A percentile compares a stretch with the other conserved stretches of the same genome.
phyloP scores from a whole-genome alignment of 2,113 vertebrate genomes.

The Pterocles orientalis region DNA sequence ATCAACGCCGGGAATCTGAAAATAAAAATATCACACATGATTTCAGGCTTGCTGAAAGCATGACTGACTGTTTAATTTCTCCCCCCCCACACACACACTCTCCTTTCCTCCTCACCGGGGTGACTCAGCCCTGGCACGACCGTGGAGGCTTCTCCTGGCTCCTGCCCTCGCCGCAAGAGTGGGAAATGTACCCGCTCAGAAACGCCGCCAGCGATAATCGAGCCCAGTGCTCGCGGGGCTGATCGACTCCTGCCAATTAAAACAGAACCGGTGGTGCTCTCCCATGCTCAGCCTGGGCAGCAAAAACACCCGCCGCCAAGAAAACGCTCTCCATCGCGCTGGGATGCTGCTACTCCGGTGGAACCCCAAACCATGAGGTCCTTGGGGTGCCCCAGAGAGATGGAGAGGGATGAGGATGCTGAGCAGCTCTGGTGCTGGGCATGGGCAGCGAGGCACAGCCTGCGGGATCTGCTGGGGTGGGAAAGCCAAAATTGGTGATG shows the following conservation, averaged over 20 bases:
- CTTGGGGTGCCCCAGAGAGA: background rate
- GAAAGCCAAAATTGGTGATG: accelerated
- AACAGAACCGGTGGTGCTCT: background rate
- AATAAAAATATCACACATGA: slow-evolving; percentile 53
- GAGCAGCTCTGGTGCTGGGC: accelerated
- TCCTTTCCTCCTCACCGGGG: background rate
- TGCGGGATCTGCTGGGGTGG: accelerated
- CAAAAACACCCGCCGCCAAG: background rate
- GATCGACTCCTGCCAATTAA: background rate
- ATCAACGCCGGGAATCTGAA: background rate
- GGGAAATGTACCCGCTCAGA: background rate
- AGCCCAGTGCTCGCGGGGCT: accelerated
- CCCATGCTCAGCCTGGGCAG: background rate
- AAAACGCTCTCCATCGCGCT: accelerated
- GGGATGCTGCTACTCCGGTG: accelerated
- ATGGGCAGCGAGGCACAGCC: background rate
- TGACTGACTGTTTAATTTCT: slow-evolving; percentile 25
- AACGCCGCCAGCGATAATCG: accelerated
- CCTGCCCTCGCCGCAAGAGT: accelerated
- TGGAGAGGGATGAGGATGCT: accelerated
- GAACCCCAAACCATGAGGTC: background rate
- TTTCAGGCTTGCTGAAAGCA: slow-evolving; percentile 53
- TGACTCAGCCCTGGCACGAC: slow-evolving; percentile 46
- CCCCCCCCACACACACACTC: background rate
- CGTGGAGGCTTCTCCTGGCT: background rate